Base-by-base conservation (phyloP, 1,140 invertebrate genomes). In the Drosophila seguyi region DNA sequence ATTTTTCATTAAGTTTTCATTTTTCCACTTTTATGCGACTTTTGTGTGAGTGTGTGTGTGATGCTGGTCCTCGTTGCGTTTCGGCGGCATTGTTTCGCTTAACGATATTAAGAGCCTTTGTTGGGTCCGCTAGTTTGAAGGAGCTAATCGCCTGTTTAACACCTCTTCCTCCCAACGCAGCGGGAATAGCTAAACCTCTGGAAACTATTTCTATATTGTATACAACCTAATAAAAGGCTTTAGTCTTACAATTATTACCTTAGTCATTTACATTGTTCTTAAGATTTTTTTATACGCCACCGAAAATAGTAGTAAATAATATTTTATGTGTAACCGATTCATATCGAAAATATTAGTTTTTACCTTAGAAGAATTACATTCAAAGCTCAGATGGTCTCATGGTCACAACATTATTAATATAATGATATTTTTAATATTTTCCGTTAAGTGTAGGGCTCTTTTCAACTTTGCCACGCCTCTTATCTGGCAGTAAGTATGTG, bases 71-170 rank as follows among this genome's bases (percentile, higher is more conserved):
- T 73, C 22, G 48, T 73, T 73, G 52, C 29, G 29, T 72, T 56
- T 52, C 11, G 66, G 61, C 45, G 45, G 36, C 50, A 71, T 72
- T 71, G 65, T 72, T 71, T 69, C 67, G 68, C 68, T 74, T 60
- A 47, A 48, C 56, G 34, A 61, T 73, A 53, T 73, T 74, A 60
- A 73, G 68, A 61, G 71, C 68, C 38, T 53, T 74, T 74, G 71
- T 52, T 73, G 20, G 34, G 39, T 72, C 39, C 16, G 55, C 68
- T 36, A 62, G 72, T 62, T 53, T 47, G 20, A 61, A 62, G 47
- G 50, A 47, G 50, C 48, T 41, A 13, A 18, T 31, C 4, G 41
- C 48, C 34, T 27, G 63, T 27, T 48, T 27, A 57, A 39, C 50
- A 71, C 65, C 50, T 69, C 36, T 22, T 27, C 1, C 2, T 31